Conservation (phyloP, 1,140 invertebrate species). For the Euura saliciscinereae region DNA sequence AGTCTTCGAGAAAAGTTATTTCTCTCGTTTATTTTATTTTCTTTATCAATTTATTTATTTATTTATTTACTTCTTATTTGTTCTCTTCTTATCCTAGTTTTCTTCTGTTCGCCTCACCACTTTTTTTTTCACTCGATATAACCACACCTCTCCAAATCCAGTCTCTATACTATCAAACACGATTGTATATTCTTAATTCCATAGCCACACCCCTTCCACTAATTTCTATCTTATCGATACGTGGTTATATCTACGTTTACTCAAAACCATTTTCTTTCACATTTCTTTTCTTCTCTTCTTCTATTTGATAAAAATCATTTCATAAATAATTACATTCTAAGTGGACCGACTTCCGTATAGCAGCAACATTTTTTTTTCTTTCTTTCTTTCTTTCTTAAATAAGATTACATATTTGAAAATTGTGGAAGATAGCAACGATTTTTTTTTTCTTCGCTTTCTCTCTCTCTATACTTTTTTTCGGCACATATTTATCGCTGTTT, state of each 20-base stretch:
- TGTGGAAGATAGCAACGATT: constrained; percentile 12
- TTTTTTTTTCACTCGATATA: not conserved
- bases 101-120: not conserved
- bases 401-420: not conserved
- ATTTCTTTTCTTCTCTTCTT: not conserved
- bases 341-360: not conserved
- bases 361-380: too few species aligned
- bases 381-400: constrained; percentile 19
- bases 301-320: not conserved
- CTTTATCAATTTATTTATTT: not conserved
- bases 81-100: too few species aligned
- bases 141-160: not conserved
- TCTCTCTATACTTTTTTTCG: constrained; percentile 19
- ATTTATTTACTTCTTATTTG: not conserved
- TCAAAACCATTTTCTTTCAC: not conserved
- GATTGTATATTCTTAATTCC: too few species aligned
- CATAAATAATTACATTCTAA: not conserved
- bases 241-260: not conserved
- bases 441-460: not conserved
- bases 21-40: not conserved
- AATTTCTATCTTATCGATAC: not conserved
- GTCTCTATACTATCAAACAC: too few species aligned
- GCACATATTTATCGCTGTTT: constrained; percentile 24
- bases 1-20: constrained; percentile 40
- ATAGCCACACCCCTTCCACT: not conserved